Conservation (phyloP, 2,113 vertebrate species). For the Himantopus leucocephalus region DNA sequence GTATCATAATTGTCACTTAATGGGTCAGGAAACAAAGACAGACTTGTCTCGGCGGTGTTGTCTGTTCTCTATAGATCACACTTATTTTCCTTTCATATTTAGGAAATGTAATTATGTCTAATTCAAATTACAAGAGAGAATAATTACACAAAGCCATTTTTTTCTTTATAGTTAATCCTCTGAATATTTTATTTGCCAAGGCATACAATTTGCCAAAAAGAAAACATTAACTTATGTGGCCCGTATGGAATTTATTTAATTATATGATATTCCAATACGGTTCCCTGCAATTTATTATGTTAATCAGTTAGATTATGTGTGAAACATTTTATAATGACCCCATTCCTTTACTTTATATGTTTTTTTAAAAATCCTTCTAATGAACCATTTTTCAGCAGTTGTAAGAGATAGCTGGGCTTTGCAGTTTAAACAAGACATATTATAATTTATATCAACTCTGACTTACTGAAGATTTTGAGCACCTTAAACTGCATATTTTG, state of each 20-base stretch:
- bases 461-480: background rate
- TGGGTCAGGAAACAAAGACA: slow-evolving; percentile 73
- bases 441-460: background rate
- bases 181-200: slow-evolving; percentile 61
- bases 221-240: slow-evolving; percentile 41
- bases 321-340: slow-evolving; percentile 41
- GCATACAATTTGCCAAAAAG: slow-evolving; percentile 5
- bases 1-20: slow-evolving; percentile 73
- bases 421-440: background rate
- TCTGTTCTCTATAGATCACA: slow-evolving; percentile 68
- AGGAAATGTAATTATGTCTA: slow-evolving; percentile 70
- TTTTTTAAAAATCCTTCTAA: background rate
- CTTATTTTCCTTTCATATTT: slow-evolving; percentile 72
- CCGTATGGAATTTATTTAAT: slow-evolving; percentile 43
- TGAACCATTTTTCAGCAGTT: background rate
- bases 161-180: slow-evolving; percentile 47
- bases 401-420: background rate
- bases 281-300: slow-evolving; percentile 41
- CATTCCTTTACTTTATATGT: background rate
- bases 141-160: slow-evolving; percentile 23
- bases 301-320: slow-evolving; percentile 53
- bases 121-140: slow-evolving; percentile 65
- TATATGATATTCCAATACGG: slow-evolving; percentile 8
- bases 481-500: background rate
- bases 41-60: slow-evolving; percentile 56